Percentiles rank a stretch among this genome's conserved stretches.
phyloP scores from a whole-genome alignment of 2,113 vertebrate genomes.

The Anolis sagrei region DNA sequence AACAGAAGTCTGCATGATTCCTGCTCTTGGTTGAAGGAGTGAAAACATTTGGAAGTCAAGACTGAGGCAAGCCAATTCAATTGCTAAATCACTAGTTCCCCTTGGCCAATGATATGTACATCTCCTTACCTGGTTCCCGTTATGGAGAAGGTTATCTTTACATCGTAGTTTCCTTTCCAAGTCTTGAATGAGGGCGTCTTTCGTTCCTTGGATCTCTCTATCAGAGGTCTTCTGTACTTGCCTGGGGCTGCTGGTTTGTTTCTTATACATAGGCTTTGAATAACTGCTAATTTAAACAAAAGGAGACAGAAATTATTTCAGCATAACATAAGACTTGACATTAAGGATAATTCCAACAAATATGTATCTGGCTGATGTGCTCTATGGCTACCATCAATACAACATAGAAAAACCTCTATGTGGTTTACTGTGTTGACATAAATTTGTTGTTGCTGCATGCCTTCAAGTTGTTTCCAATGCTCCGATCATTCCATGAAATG shows the following conservation, averaged over 20 bases:
- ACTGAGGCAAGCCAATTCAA: neutral
- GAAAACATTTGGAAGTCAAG: neutral
- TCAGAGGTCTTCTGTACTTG: constrained; percentile 85
- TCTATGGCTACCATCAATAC: neutral
- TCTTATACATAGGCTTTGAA: constrained; percentile 86
- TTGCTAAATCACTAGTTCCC: neutral
- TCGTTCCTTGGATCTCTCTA: constrained; percentile 93
- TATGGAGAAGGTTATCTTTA: constrained; percentile 88
- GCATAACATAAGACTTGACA: neutral
- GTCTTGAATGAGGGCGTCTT: constrained; percentile 95
- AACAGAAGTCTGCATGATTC: no score
- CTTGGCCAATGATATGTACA: neutral
- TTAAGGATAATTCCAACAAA: neutral
- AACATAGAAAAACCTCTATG: neutral
- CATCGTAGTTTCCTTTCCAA: constrained; percentile 92
- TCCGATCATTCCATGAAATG: no score
- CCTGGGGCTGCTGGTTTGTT: constrained; percentile 73
- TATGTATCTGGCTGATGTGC: neutral
- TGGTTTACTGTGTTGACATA: neutral
- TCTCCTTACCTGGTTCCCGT: constrained; percentile 86
- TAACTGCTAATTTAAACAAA: constrained; percentile 72
- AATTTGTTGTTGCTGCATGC: neutral
- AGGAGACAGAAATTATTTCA: constrained; percentile 28
- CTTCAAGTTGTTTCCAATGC: no score
- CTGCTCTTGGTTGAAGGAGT: neutral